Conservation (phyloP, 1,140 invertebrate genomes). For the Pissodes strobi region DNA sequence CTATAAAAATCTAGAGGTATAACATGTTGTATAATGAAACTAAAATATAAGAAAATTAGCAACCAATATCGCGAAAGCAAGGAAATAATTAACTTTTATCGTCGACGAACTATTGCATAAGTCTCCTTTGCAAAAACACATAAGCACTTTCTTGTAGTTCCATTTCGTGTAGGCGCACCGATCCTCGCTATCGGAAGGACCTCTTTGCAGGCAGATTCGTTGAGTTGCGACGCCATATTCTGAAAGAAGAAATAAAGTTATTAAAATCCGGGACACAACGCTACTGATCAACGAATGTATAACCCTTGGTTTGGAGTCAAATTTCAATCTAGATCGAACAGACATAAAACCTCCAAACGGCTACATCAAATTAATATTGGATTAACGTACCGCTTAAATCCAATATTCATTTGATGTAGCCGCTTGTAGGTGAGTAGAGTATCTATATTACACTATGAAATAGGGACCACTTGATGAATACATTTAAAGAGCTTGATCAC, state of each 20-base stretch:
- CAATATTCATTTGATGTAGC: too few species aligned
- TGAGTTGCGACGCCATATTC: slow-evolving; percentile 88
- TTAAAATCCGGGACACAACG: too few species aligned
- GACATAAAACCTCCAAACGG: too few species aligned
- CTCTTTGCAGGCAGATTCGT: slow-evolving; percentile 81
- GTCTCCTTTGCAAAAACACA: slow-evolving; percentile 93
- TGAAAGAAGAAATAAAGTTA: slow-evolving; percentile 55
- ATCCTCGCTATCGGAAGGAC: slow-evolving; percentile 85
- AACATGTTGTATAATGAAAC: background rate
- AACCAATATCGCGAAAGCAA: slow-evolving; percentile 9
- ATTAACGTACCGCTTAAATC: too few species aligned
- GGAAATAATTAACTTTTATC: slow-evolving; percentile 9
- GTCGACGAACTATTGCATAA: slow-evolving; percentile 69
- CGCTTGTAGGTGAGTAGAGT: too few species aligned
- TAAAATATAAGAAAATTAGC: slow-evolving; percentile 27
- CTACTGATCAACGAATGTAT: too few species aligned
- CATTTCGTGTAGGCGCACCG: slow-evolving; percentile 82
- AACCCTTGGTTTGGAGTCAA: too few species aligned
- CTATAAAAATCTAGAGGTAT: slow-evolving; percentile 4
- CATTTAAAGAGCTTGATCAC: too few species aligned
- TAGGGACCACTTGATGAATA: too few species aligned
- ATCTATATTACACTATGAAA: too few species aligned
- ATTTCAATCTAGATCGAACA: too few species aligned
- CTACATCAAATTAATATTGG: too few species aligned
- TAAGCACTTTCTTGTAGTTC: slow-evolving; percentile 79